phyloP scores from a whole-genome alignment of 2,797 vertebrate species.

The Sorex maritimensis region DNA sequence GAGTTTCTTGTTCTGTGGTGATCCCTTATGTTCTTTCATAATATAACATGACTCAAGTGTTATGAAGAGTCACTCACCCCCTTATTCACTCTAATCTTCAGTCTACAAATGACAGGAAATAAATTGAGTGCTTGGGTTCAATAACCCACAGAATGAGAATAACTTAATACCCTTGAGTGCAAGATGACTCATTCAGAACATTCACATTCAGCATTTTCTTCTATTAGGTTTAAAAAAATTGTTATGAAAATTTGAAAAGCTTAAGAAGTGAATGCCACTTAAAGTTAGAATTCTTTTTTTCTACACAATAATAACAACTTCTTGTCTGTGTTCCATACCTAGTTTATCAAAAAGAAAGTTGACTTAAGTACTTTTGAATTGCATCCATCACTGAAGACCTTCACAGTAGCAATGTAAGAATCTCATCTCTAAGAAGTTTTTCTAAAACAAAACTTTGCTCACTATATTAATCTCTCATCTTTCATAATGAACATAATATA shows the following conservation, averaged over 20 bases:
- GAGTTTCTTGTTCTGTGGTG: neutral
- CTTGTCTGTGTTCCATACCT: constrained; percentile 13
- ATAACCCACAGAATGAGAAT: constrained; percentile 59
- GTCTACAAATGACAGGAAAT: constrained; percentile 70
- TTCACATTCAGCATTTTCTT: constrained; percentile 49
- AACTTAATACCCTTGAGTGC: constrained; percentile 67
- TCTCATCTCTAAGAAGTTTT: constrained; percentile 9
- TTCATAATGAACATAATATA: constrained; percentile 4
- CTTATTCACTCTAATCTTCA: constrained; percentile 31
- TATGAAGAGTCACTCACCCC: constrained; percentile 35
- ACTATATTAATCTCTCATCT: constrained; percentile 21
- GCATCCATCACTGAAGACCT: neutral
- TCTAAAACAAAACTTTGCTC: constrained; percentile 40
- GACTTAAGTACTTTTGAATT: constrained; percentile 11
- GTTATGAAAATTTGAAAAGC: constrained; percentile 69
- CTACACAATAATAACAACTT: constrained; percentile 36
- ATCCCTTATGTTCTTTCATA: constrained; percentile 5
- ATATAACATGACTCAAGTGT: neutral
- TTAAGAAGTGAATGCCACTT: constrained; percentile 59
- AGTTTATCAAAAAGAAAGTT: constrained; percentile 62
- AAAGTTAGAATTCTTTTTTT: constrained; percentile 58
- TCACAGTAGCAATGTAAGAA: neutral
- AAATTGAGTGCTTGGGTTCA: constrained; percentile 72
- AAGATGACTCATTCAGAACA: constrained; percentile 60
- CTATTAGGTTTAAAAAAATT: constrained; percentile 62